Conservation (phyloP, 2,888 invertebrate species). For the Napeogenes inachia region DNA sequence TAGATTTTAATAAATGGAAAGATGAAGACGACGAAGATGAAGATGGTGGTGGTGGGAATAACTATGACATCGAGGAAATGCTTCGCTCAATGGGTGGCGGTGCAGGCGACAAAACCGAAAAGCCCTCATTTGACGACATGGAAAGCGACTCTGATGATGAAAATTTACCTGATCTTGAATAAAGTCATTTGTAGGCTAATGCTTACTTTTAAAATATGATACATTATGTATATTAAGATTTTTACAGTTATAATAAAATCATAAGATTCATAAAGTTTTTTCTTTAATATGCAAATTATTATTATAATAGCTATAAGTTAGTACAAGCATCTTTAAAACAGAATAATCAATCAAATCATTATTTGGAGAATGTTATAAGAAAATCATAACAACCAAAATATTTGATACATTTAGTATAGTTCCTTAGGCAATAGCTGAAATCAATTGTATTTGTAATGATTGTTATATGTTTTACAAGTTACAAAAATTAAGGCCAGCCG, state of each 20-base stretch:
- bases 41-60: conserved; percentile 72
- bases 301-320: no score
- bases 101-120: conserved; percentile 71
- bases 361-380: no score
- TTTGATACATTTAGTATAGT: no score
- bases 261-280: conserved; percentile 28
- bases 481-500: no score
- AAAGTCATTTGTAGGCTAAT: conserved; percentile 50
- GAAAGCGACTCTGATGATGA: conserved; percentile 89
- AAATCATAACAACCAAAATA: no score
- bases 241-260: conserved; percentile 74
- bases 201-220: conserved; percentile 55
- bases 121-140: conserved; percentile 86
- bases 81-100: conserved; percentile 83
- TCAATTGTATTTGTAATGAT: no score
- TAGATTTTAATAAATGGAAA: conserved; percentile 98
- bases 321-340: no score
- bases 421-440: no score
- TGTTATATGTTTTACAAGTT: no score
- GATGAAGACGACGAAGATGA: conserved; percentile 97
- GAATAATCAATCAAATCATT: no score
- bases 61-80: conserved; percentile 82
- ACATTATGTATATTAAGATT: conserved; percentile 70
- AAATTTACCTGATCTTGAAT: conserved; percentile 86
- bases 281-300: conserved; percentile 13